phyloP scores from a whole-genome alignment of 2,888 invertebrate species.

The Poecilobothrus nobilitatus region DNA sequence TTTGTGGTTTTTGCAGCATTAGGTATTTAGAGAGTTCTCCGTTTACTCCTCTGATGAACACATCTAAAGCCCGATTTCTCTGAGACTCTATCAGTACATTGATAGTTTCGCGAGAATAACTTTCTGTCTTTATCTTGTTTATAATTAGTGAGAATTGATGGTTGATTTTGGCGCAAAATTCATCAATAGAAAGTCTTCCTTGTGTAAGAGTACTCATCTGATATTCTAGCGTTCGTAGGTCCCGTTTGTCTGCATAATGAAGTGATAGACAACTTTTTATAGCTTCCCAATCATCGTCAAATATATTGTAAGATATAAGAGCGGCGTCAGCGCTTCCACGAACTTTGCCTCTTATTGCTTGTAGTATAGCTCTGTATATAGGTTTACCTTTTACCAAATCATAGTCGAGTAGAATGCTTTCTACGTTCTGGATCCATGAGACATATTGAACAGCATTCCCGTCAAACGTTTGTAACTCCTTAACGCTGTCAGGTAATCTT shows the following conservation, averaged over 20 bases:
- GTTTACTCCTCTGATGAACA: conserved; percentile 13
- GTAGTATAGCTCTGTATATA: not conserved
- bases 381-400: not conserved
- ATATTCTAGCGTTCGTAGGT: too few species aligned
- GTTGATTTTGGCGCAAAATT: conserved; percentile 11
- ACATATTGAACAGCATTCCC: not conserved
- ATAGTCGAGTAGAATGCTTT: not conserved
- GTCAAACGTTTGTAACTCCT: not conserved
- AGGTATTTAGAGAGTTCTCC: conserved; percentile 12
- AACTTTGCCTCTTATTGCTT: not conserved
- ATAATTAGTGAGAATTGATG: conserved; percentile 10
- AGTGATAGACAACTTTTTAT: too few species aligned
- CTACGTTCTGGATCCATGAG: not conserved
- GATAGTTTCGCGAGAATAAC: not conserved
- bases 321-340: conserved; percentile 9
- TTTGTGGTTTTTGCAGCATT: conserved; percentile 10
- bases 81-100: conserved; percentile 8
- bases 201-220: too few species aligned
- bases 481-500: not conserved
- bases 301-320: conserved; percentile 15
- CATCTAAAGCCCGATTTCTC: conserved; percentile 9
- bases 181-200: conserved; percentile 13
- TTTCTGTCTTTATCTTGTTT: conserved; percentile 13
- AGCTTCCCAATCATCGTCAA: conserved; percentile 11
- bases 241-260: too few species aligned